Conservation (phyloP, 2,797 vertebrate species). For the Arrhamphus sclerolepis region DNA sequence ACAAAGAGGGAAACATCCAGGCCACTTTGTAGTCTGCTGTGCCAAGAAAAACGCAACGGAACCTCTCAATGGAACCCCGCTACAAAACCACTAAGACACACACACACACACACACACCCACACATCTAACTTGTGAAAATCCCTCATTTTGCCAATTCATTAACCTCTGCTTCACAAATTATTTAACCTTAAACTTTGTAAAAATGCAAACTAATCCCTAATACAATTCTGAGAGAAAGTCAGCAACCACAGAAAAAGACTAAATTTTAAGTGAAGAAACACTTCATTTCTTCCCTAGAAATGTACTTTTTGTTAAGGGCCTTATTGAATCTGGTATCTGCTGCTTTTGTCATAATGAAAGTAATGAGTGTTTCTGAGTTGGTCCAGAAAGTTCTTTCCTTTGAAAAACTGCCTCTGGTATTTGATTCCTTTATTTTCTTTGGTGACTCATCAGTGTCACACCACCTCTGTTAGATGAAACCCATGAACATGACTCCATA, state of each 20-base stretch:
- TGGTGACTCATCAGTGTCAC: no score
- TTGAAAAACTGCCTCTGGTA: no score
- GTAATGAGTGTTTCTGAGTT: no score
- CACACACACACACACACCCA: slow-evolving; percentile 20
- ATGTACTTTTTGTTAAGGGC: background rate
- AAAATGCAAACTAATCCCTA: background rate
- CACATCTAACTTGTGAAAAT: slow-evolving; percentile 8
- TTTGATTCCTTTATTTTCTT: no score
- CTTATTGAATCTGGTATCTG: no score
- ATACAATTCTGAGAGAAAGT: background rate
- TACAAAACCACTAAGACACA: slow-evolving; percentile 29
- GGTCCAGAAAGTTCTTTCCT: no score
- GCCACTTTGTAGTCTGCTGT: slow-evolving; percentile 31
- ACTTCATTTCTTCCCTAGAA: background rate
- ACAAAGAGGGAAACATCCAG: slow-evolving; percentile 32
- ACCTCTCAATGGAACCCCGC: slow-evolving; percentile 7
- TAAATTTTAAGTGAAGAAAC: background rate
- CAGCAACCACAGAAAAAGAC: background rate
- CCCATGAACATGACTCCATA: no score
- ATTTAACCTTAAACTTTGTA: background rate
- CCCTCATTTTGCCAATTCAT: background rate
- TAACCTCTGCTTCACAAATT: background rate
- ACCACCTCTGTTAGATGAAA: no score
- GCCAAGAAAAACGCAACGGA: slow-evolving; percentile 55
- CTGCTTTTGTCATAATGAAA: no score